Evolutionary conservation across 2,888 invertebrate genomes (phyloP).

Genomic region (Noctua janthina): DNA sequence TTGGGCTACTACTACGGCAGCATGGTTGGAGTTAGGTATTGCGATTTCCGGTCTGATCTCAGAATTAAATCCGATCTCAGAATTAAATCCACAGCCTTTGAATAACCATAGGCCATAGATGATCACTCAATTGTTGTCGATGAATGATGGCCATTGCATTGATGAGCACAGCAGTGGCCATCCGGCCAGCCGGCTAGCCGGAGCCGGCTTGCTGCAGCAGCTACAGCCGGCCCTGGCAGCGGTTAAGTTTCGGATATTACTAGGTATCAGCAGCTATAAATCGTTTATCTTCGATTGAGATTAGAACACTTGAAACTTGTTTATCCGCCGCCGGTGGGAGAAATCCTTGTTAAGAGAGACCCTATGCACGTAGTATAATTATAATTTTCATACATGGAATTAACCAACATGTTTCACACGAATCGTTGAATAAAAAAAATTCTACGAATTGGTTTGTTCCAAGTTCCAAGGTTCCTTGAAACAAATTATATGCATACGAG

Average conservation of each 20-base stretch:
- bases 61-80: not conserved
- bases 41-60: not conserved
- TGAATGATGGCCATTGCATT: not conserved
- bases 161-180: slow-evolving; percentile 1
- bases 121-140: not conserved
- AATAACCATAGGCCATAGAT: not conserved
- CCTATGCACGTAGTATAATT: too few species aligned
- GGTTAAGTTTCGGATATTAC: too few species aligned
- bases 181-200: not conserved
- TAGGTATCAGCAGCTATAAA: too few species aligned
- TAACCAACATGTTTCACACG: too few species aligned
- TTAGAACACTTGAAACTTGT: too few species aligned
- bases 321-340: too few species aligned
- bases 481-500: too few species aligned
- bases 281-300: not conserved
- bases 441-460: too few species aligned
- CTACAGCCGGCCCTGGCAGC: not conserved
- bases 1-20: not conserved
- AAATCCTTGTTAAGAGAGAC: too few species aligned
- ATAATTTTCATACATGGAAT: too few species aligned
- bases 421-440: too few species aligned
- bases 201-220: not conserved
- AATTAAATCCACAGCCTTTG: not conserved
- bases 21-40: not conserved
- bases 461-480: not conserved